Percentiles rank a stretch among this genome's conserved stretches.
Evolutionary conservation across 2,888 invertebrate genomes (phyloP).

Genomic region (Aspidiotus destructor): DNA sequence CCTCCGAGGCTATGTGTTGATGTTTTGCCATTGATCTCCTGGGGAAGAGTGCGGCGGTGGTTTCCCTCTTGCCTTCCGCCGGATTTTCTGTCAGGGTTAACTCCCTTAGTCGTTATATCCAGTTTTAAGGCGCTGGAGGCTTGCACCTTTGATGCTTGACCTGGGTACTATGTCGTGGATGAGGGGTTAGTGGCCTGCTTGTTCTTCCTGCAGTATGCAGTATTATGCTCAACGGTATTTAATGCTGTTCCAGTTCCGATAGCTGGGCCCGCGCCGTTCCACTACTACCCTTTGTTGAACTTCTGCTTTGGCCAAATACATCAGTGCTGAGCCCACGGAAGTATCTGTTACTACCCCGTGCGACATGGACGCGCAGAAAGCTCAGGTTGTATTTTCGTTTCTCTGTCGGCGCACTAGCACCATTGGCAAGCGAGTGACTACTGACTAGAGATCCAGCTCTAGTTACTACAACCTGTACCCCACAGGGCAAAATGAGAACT

Average conservation of each 20-base stretch:
- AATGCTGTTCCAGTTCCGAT: neutral
- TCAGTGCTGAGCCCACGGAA: constrained; percentile 1
- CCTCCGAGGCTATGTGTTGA: constrained; percentile 1
- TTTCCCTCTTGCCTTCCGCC: constrained; percentile 4
- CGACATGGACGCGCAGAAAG: constrained; percentile 2
- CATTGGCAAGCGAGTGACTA: constrained; percentile 4
- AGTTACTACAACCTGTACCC: neutral
- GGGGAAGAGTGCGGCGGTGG: neutral
- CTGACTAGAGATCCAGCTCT: constrained; percentile 1
- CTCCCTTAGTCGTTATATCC: constrained; percentile 4
- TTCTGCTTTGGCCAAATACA: neutral
- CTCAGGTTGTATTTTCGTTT: neutral
- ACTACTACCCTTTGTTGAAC: neutral
- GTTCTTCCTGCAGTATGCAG: constrained; percentile 4
- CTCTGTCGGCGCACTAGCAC: neutral
- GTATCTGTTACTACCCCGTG: neutral
- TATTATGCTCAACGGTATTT: neutral
- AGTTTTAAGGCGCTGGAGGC: constrained; percentile 1
- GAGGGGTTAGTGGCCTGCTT: neutral
- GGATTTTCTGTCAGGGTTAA: neutral
- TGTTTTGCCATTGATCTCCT: neutral
- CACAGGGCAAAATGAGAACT: no score
- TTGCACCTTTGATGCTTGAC: neutral
- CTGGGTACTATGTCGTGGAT: neutral
- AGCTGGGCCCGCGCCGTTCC: neutral